These are phyloP conservation scores for Eunapius fragilis DNA, from an alignment of 37 sponge, comb jelly and placozoan species.

Conservation along the genomic window DNA sequence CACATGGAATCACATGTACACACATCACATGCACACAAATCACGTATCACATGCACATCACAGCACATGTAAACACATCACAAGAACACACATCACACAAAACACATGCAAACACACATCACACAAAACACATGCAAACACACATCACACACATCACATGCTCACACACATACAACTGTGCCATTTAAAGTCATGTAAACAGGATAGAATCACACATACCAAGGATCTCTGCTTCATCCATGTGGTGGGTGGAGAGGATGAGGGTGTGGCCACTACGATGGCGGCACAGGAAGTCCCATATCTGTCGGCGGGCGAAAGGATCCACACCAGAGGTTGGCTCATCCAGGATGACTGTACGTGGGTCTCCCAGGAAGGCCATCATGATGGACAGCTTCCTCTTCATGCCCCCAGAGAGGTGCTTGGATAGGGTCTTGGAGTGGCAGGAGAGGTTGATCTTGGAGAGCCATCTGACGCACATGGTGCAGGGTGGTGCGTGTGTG, in stretches of 20 bases:
- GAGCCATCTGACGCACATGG: constrained; percentile 68
- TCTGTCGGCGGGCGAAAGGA: constrained; percentile 90
- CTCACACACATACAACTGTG: no score
- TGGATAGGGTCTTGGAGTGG: constrained; percentile 29
- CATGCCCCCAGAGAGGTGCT: constrained; percentile 91
- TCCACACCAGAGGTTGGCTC: constrained; percentile 99
- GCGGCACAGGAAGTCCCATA: constrained; percentile 93
- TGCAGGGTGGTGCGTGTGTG: no score
- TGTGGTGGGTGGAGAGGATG: constrained; percentile 98
- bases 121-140: no score
- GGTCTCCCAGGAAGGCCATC: constrained; percentile 88
- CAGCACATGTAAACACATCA: no score
- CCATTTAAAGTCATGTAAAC: background rate
- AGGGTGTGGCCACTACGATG: constrained; percentile 79
- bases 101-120: background rate
- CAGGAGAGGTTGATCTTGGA: constrained; percentile 46
- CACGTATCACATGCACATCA: background rate
- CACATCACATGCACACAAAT: background rate
- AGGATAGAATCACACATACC: constrained; percentile 8
- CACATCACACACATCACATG: no score
- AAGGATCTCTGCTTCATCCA: constrained; percentile 99
- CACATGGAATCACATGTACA: no score
- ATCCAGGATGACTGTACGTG: constrained; percentile 90
- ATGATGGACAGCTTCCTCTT: constrained; percentile 91
- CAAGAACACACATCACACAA: background rate